Conservation (phyloP, 2,113 vertebrate species). For the Origma solitaria region DNA sequence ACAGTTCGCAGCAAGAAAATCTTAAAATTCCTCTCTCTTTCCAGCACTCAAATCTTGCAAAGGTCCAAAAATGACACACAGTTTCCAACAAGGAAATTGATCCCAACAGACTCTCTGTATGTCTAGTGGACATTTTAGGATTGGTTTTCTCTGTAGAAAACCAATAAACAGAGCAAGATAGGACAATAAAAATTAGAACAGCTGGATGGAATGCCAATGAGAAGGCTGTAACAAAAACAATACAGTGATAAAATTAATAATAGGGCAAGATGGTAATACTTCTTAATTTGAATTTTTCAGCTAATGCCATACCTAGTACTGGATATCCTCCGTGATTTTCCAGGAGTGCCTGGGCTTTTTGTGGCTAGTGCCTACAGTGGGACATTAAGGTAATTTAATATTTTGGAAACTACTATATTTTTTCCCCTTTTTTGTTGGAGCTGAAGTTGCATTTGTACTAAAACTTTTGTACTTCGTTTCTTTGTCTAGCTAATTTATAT, state of each 20-base stretch:
- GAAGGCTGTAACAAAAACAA: not conserved
- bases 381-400: constrained; percentile 85
- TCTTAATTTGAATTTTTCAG: constrained; percentile 70
- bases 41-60: not conserved
- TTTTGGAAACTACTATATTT: not conserved
- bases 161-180: not conserved
- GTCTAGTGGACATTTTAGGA: not conserved
- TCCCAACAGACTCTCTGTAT: not conserved
- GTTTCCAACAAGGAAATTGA: not conserved
- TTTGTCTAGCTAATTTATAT: not conserved
- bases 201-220: not conserved
- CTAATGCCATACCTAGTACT: constrained; percentile 92
- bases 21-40: not conserved
- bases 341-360: constrained; percentile 92
- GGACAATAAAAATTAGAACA: not conserved
- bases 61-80: not conserved
- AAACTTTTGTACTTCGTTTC: not conserved
- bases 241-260: not conserved
- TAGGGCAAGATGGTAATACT: not conserved
- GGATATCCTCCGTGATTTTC: constrained; percentile 86
- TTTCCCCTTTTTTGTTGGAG: not conserved
- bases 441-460: not conserved
- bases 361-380: constrained; percentile 96
- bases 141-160: not conserved
- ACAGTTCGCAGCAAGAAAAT: not conserved